Percentiles rank a stretch among this genome's conserved stretches.
phyloP scores from a whole-genome alignment of 2,797 vertebrate genomes.

The Melanotaenia pygmaea region DNA sequence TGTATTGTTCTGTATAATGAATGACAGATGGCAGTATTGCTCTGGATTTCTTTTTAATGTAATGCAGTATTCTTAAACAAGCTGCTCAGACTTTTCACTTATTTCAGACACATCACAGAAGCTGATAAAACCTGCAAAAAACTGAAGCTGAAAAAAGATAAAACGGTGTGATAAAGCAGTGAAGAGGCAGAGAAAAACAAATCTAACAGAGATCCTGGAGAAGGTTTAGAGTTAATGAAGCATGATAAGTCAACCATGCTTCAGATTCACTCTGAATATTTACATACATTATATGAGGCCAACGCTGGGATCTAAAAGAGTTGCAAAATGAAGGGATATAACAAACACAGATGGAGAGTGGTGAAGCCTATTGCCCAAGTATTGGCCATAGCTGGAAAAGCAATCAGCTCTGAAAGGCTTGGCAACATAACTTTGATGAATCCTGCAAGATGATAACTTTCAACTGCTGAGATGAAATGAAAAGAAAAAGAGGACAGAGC shows the following conservation, averaged over 20 bases:
- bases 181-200: neutral
- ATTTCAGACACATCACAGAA: constrained; percentile 7
- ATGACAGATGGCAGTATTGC: constrained; percentile 40
- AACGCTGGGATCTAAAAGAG: constrained; percentile 1
- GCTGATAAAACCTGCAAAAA: neutral
- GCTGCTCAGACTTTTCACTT: constrained; percentile 9
- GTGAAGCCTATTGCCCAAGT: constrained; percentile 2
- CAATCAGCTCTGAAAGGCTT: constrained; percentile 26
- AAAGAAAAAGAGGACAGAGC: neutral
- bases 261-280: constrained; percentile 25
- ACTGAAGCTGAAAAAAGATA: neutral
- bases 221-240: constrained; percentile 1
- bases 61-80: constrained; percentile 3
- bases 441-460: constrained; percentile 34
- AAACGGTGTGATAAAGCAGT: neutral
- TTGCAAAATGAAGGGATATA: constrained; percentile 18
- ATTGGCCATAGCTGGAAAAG: constrained; percentile 10
- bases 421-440: constrained; percentile 24
- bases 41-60: constrained; percentile 12
- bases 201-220: neutral
- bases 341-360: constrained; percentile 10
- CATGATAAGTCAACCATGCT: neutral
- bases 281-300: constrained; percentile 14
- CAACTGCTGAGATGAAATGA: constrained; percentile 12
- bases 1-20: constrained; percentile 14